Conservation (phyloP, 2,888 invertebrate species). For the Eupithecia pulchellata region DNA sequence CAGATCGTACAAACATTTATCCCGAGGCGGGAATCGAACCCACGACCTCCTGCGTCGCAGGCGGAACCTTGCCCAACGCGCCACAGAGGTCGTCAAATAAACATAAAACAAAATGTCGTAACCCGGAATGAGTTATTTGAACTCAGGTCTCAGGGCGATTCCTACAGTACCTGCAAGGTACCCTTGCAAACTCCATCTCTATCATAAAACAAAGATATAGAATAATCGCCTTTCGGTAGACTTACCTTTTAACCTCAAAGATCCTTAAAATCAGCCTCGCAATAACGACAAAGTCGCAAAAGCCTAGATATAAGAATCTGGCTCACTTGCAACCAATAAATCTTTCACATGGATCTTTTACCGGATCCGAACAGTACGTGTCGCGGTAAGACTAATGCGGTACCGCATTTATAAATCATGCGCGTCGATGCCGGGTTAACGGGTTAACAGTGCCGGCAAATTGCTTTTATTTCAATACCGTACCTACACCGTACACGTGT, state of each 20-base stretch:
- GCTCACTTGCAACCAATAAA: slow-evolving; percentile 40
- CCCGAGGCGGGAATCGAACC: too few relatives aligned
- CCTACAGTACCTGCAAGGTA: not conserved
- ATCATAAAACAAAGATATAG: not conserved
- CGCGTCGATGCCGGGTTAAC: slow-evolving; percentile 67
- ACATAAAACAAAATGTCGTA: too few relatives aligned
- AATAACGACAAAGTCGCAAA: slow-evolving; percentile 20
- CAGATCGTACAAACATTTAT: too few relatives aligned
- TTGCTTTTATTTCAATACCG: slow-evolving; percentile 12
- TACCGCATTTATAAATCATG: slow-evolving; percentile 78
- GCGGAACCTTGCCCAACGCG: too few relatives aligned
- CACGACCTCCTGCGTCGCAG: too few relatives aligned
- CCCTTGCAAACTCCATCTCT: not conserved
- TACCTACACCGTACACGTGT: not conserved
- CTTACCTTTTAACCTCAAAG: not conserved
- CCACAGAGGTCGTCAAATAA: too few relatives aligned
- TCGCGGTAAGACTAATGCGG: slow-evolving; percentile 74
- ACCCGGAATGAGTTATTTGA: not conserved
- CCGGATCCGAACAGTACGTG: slow-evolving; percentile 71
- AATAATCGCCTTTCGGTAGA: not conserved
- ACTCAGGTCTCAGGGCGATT: not conserved
- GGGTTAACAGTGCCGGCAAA: slow-evolving; percentile 38
- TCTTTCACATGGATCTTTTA: slow-evolving; percentile 63
- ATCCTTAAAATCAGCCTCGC: not conserved
- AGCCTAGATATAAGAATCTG: slow-evolving; percentile 34